Evolutionary conservation across 2,888 invertebrate genomes (phyloP), one percentile per base, ranked within the genome.

Genomic region (Lithophane semibrunnea): DNA sequence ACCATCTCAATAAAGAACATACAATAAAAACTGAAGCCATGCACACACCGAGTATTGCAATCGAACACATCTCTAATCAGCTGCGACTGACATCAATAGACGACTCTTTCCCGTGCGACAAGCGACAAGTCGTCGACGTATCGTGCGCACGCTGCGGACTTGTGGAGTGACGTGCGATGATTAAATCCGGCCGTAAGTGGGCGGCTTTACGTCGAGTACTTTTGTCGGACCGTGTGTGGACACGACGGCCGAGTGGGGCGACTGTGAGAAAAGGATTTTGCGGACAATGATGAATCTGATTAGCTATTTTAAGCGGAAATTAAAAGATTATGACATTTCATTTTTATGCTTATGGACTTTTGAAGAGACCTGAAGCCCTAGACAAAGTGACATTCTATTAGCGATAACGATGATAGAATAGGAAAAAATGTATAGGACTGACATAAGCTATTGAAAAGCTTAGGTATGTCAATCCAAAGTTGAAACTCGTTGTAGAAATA

Each of bases 141-240:
- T 68, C 78, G 78, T 44, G 74, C 74, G 44, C 52, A 29, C 76
- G 71, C 16, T 69, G 44, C 13, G 52, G 24, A 12, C 54, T 75
- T 29, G 29, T 76, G 75, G 79, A 80, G 82, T 89, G 88, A 85
- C 85, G 79, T 70, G 69, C 79, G 21, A 74, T 89, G 90, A 89
- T 90, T 90, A 90, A 88, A 87, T 80, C 70, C 81, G 58, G 21
- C 60, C 60, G 76, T 79, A 87, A 88, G 89, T 85, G 84, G 88
- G 67, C 82, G 60, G 81, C 79, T 82, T 79, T 86, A 61, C 73
- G 78, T 86, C 83, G 79, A 89, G 88, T 64, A 90, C 89, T 90
- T 89, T 88, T 89, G 86, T 88, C 72, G 79, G 73, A n/a, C 79
- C 56, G 77, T 66, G 87, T 67, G 78, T 85, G 89, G 80, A 76